phyloP scores from a whole-genome alignment of 2,888 invertebrate genomes.

The Athalia circularis region DNA sequence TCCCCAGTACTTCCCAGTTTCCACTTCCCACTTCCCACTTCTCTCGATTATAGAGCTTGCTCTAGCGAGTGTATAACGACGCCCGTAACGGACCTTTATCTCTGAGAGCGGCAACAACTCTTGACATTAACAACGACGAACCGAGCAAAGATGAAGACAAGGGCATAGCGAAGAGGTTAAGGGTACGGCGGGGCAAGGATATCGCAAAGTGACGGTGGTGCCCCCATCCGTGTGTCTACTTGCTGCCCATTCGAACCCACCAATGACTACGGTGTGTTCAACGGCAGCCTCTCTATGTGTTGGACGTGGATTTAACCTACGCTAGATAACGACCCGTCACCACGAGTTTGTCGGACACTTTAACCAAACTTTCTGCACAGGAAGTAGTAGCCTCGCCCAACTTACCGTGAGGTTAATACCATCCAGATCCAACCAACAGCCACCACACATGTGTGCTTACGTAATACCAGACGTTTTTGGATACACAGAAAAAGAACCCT shows the following conservation, averaged over 20 bases:
- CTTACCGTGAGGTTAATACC: not conserved
- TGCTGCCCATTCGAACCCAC: too few relatives aligned
- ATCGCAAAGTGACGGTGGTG: not conserved
- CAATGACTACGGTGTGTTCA: too few relatives aligned
- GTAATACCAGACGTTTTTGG: too few relatives aligned
- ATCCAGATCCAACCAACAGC: not conserved
- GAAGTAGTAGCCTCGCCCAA: not conserved
- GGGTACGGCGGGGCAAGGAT: not conserved
- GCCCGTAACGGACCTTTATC: conserved; percentile 42
- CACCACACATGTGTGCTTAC: too few relatives aligned
- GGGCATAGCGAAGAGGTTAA: conserved; percentile 12
- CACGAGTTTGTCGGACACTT: conserved; percentile 20
- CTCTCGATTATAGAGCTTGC: conserved; percentile 35
- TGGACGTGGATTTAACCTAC: too few relatives aligned
- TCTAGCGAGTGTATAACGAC: conserved; percentile 5
- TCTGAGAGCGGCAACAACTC: conserved; percentile 33
- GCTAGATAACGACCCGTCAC: conserved; percentile 1
- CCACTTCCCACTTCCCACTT: not conserved
- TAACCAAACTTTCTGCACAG: conserved; percentile 6
- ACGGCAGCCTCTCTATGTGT: too few relatives aligned
- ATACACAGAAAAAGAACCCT: too few relatives aligned
- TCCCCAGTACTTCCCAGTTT: conserved; percentile 2
- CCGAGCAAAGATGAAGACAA: conserved; percentile 28
- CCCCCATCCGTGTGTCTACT: too few relatives aligned
- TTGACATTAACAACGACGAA: conserved; percentile 37